A percentile compares a stretch with the other conserved stretches of the same genome.
Evolutionary conservation across 1,140 invertebrate species (phyloP).

Genomic region (Carposina sasakii): DNA sequence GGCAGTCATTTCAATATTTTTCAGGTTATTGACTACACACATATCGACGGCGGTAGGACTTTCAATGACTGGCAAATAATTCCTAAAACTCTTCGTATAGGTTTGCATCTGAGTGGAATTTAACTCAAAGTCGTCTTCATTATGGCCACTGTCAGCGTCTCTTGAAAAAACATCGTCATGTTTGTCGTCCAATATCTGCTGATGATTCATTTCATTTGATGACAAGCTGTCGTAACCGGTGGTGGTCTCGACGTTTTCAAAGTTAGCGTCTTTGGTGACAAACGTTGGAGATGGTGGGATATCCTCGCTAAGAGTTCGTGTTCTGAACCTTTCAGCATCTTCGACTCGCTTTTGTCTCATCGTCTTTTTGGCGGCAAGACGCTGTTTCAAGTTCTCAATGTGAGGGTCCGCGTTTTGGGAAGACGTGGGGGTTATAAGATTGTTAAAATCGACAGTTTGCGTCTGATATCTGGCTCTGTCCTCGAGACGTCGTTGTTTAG

Average conservation of each 20-base stretch:
- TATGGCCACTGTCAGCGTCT: constrained; percentile 74
- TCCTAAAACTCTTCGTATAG: constrained; percentile 61
- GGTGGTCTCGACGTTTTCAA: constrained; percentile 60
- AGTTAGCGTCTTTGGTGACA: constrained; percentile 59
- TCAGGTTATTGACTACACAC: constrained; percentile 65
- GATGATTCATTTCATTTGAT: constrained; percentile 54
- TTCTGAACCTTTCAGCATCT: constrained; percentile 77
- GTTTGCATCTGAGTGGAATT: constrained; percentile 67
- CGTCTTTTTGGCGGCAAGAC: constrained; percentile 65
- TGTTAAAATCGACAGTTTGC: constrained; percentile 71
- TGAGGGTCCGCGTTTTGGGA: constrained; percentile 33
- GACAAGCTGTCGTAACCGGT: constrained; percentile 65
- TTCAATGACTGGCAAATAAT: constrained; percentile 62
- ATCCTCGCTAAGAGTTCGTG: constrained; percentile 75
- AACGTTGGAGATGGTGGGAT: constrained; percentile 62
- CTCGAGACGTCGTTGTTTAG: constrained; percentile 79
- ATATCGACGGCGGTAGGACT: constrained; percentile 63
- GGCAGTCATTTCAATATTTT: constrained; percentile 71
- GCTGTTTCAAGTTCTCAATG: constrained; percentile 67
- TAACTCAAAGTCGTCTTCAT: constrained; percentile 73
- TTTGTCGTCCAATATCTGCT: constrained; percentile 46
- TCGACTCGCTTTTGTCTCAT: constrained; percentile 74
- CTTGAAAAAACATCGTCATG: constrained; percentile 44
- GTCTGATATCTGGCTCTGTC: constrained; percentile 81
- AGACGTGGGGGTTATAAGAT: constrained; percentile 35